phyloP scores from a whole-genome alignment of 1,140 invertebrate genomes.

The Olivierus martensii region DNA sequence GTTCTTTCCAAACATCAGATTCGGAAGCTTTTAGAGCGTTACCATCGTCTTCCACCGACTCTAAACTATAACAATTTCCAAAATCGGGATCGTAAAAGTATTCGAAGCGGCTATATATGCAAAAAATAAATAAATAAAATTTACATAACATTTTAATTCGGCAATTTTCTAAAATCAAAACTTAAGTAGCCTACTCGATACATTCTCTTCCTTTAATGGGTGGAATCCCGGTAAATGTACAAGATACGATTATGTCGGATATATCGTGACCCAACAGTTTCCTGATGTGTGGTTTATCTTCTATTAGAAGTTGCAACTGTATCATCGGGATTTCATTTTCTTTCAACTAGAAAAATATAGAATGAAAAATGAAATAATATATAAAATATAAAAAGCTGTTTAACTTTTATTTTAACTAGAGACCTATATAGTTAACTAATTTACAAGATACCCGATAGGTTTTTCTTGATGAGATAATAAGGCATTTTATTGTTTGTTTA shows the following conservation, averaged over 20 bases:
- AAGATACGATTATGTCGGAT: not conserved
- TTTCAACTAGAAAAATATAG: not conserved
- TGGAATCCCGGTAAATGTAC: slow-evolving; percentile 4
- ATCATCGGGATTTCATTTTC: slow-evolving; percentile 1
- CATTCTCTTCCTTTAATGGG: slow-evolving; percentile 1
- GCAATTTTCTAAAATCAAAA: too few species aligned
- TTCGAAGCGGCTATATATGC: not conserved
- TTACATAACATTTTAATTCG: not conserved
- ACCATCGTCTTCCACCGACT: not conserved
- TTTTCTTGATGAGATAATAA: too few species aligned
- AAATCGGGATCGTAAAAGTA: slow-evolving; percentile 14
- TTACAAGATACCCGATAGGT: too few species aligned
- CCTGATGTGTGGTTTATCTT: not conserved
- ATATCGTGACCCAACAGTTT: not conserved
- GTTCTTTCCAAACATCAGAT: slow-evolving; percentile 15
- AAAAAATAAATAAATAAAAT: too few species aligned
- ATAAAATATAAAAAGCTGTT: too few species aligned
- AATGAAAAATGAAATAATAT: too few species aligned
- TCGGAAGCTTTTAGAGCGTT: slow-evolving; percentile 1
- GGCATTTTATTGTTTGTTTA: too few species aligned
- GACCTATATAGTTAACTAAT: too few species aligned
- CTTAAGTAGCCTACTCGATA: slow-evolving; percentile 1
- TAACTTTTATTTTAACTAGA: too few species aligned
- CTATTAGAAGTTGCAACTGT: not conserved
- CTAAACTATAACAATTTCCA: slow-evolving; percentile 11